These are phyloP conservation scores for Drosophila incognita DNA, from an alignment of 2,888 invertebrate species.

Conservation along the genomic window DNA sequence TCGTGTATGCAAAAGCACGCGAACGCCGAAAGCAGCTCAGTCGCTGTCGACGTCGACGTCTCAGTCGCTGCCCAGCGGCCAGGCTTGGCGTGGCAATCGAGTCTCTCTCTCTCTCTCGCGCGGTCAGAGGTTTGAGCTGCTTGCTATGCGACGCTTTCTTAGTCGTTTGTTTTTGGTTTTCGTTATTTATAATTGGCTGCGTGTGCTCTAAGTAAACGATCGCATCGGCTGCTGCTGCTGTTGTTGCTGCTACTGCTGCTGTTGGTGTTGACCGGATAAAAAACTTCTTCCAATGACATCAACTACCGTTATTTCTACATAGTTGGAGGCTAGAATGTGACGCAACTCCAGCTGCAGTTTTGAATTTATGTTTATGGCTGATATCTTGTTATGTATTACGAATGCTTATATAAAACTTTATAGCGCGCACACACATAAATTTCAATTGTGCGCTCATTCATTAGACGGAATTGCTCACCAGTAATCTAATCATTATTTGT, in stretches of 20 bases:
- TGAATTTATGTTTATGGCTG: slow-evolving; percentile 42
- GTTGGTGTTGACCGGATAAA: slow-evolving; percentile 24
- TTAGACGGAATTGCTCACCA: slow-evolving; percentile 38
- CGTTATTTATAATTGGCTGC: slow-evolving; percentile 40
- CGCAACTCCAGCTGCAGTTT: slow-evolving; percentile 40
- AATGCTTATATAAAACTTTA: slow-evolving; percentile 31
- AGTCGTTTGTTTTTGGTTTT: slow-evolving; percentile 32
- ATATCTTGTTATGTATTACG: slow-evolving; percentile 6
- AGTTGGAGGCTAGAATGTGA: slow-evolving; percentile 41
- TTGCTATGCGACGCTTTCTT: slow-evolving; percentile 50
- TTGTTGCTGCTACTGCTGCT: slow-evolving; percentile 1
- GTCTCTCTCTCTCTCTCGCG: slow-evolving; percentile 3
- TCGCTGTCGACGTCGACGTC: slow-evolving; percentile 7
- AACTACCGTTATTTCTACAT: slow-evolving; percentile 46
- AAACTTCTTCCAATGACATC: slow-evolving; percentile 37
- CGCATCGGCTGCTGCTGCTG: slow-evolving; percentile 16
- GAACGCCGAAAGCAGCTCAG: slow-evolving; percentile 16
- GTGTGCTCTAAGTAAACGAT: slow-evolving; percentile 52
- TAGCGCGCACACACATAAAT: slow-evolving; percentile 25
- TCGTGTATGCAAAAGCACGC: slow-evolving; percentile 46
- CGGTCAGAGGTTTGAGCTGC: slow-evolving; percentile 66
- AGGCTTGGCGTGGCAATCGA: slow-evolving; percentile 18
- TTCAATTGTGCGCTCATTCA: slow-evolving; percentile 48
- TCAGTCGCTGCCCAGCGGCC: slow-evolving; percentile 15
- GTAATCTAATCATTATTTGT: slow-evolving; percentile 27